Conservation (phyloP, 2,797 vertebrate genomes). For the Leuciscus waleckii region DNA sequence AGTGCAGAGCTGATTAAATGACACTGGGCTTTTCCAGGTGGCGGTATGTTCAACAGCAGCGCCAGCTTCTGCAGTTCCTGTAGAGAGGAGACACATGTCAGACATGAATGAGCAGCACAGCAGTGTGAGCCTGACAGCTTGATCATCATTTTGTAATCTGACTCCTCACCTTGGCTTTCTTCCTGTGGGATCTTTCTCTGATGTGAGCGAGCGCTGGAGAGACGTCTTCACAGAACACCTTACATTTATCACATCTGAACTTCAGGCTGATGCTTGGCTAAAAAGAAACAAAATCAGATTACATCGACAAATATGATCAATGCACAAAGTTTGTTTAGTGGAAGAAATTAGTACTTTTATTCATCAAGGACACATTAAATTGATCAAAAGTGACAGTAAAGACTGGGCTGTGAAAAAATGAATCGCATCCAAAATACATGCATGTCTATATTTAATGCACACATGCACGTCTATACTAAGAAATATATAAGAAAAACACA, state of each 20-base stretch:
- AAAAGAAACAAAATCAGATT: background rate
- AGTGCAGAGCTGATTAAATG: slow-evolving; percentile 81
- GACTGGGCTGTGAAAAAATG: too few relatives aligned
- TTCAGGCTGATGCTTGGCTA: background rate
- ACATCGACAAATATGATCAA: background rate
- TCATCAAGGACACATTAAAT: background rate
- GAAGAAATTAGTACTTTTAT: background rate
- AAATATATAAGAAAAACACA: too few relatives aligned
- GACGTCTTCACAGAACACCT: slow-evolving; percentile 17
- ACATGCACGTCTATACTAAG: too few relatives aligned
- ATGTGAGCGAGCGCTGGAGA: slow-evolving; percentile 84
- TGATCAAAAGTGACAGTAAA: background rate
- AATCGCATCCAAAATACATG: too few relatives aligned
- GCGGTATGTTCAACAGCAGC: slow-evolving; percentile 83
- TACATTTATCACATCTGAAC: slow-evolving; percentile 38
- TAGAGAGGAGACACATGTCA: slow-evolving; percentile 64
- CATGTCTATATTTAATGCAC: too few relatives aligned
- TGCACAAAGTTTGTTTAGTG: background rate
- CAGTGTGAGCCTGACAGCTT: background rate
- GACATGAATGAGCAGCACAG: background rate
- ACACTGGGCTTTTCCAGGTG: slow-evolving; percentile 84
- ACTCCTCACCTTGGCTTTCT: slow-evolving; percentile 83
- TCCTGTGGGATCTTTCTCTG: slow-evolving; percentile 92
- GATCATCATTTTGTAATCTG: background rate
- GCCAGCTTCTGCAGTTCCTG: slow-evolving; percentile 86